Conservation (phyloP, 2,888 invertebrate genomes). For the Bugulina stolonifera region DNA sequence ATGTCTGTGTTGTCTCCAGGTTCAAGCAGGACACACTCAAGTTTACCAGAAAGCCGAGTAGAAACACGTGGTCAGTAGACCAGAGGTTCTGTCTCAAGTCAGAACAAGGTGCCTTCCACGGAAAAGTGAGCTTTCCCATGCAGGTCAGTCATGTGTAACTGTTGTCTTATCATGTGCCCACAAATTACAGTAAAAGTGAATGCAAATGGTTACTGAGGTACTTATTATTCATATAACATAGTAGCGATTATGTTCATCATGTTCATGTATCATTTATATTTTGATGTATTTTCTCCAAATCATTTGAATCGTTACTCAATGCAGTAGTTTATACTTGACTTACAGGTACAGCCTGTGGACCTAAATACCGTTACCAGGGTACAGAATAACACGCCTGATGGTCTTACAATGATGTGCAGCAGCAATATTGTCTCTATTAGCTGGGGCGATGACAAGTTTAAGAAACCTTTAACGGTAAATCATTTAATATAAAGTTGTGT, state of each 20-base stretch:
- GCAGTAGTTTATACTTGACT: too few species aligned
- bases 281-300: too few species aligned
- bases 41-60: constrained; percentile 36
- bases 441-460: constrained; percentile 38
- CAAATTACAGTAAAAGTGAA: too few species aligned
- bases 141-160: constrained; percentile 36
- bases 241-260: too few species aligned
- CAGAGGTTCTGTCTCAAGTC: constrained; percentile 40
- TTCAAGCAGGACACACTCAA: constrained; percentile 42
- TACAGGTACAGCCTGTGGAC: constrained; percentile 49
- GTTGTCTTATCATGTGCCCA: too few species aligned
- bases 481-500: too few species aligned
- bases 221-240: too few species aligned
- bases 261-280: too few species aligned
- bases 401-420: constrained; percentile 40
- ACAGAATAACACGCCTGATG: constrained; percentile 32
- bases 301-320: too few species aligned
- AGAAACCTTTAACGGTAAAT: constrained; percentile 40
- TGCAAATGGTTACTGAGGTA: too few species aligned
- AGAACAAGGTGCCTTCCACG: constrained; percentile 37
- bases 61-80: constrained; percentile 42
- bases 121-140: constrained; percentile 38
- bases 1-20: constrained; percentile 37
- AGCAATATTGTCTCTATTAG: constrained; percentile 41
- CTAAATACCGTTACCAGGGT: constrained; percentile 38